These are phyloP conservation scores for Diglossa cyanea DNA, from an alignment of 2,797 vertebrate genomes.

Conservation along the genomic window DNA sequence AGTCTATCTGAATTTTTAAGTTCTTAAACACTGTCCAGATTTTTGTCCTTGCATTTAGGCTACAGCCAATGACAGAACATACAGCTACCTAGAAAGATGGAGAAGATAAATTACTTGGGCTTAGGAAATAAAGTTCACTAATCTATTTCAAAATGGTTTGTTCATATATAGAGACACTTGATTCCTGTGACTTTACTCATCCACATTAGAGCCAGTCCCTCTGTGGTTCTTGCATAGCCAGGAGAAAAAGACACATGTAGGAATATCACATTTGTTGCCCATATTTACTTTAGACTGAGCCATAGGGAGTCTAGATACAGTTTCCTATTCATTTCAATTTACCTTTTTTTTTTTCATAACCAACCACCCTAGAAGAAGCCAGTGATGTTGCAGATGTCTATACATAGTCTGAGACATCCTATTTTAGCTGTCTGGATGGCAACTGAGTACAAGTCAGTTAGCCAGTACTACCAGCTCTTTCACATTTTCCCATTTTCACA, in stretches of 20 bases:
- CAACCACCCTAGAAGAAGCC: not conserved
- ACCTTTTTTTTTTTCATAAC: not conserved
- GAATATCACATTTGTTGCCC: not conserved
- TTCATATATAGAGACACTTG: not conserved
- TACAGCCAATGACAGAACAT: not conserved
- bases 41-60: not conserved
- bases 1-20: not conserved
- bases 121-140: not conserved
- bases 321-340: not conserved
- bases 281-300: not conserved
- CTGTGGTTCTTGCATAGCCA: not conserved
- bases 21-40: not conserved
- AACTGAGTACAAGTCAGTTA: not conserved
- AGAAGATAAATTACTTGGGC: not conserved
- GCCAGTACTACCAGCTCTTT: not conserved
- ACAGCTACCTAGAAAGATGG: not conserved
- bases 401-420: not conserved
- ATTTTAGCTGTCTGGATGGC: not conserved
- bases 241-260: not conserved
- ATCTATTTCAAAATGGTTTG: not conserved
- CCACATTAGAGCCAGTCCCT: not conserved
- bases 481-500: not conserved
- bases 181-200: not conserved
- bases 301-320: not conserved
- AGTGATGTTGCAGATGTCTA: not conserved